phyloP scores from a whole-genome alignment of 2,888 invertebrate genomes.

The Falcaria lacertinaria region DNA sequence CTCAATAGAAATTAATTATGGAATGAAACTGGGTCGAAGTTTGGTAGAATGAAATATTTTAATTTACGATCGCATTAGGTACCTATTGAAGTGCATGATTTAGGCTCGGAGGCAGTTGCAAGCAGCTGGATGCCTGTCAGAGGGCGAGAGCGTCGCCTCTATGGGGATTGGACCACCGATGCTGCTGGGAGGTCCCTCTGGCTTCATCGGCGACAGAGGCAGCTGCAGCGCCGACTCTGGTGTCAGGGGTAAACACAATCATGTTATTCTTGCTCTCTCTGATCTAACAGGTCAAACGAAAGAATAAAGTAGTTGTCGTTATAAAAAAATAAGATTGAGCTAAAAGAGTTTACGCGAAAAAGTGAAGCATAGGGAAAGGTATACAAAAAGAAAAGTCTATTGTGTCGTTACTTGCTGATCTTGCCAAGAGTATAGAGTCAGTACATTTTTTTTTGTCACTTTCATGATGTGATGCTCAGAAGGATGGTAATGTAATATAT shows the following conservation, averaged over 20 bases:
- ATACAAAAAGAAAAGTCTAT: too few relatives aligned
- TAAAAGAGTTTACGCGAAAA: too few relatives aligned
- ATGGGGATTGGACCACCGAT: constrained; percentile 83
- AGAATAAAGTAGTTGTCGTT: too few relatives aligned
- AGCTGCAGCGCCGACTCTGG: constrained; percentile 94
- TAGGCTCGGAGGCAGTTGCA: constrained; percentile 87
- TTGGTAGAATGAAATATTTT: constrained; percentile 13
- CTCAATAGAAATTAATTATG: constrained; percentile 52
- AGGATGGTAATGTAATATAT: constrained; percentile 5
- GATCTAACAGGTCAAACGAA: too few relatives aligned
- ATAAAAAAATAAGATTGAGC: too few relatives aligned
- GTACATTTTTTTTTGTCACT: neutral
- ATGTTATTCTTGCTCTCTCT: too few relatives aligned
- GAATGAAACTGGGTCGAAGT: constrained; percentile 40
- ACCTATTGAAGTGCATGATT: constrained; percentile 9
- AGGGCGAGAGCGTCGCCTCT: constrained; percentile 90
- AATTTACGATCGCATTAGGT: constrained; percentile 6
- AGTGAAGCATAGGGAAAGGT: too few relatives aligned
- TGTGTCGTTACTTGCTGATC: neutral
- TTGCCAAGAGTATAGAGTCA: neutral
- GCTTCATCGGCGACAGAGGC: constrained; percentile 83
- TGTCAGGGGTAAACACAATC: constrained; percentile 80
- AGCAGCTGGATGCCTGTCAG: constrained; percentile 89
- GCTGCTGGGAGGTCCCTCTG: constrained; percentile 76
- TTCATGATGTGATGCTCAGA: neutral